A percentile compares a stretch with the other conserved stretches of the same genome.
Conservation (phyloP, 1,140 invertebrate species). For the Caerostris extrusa region DNA sequence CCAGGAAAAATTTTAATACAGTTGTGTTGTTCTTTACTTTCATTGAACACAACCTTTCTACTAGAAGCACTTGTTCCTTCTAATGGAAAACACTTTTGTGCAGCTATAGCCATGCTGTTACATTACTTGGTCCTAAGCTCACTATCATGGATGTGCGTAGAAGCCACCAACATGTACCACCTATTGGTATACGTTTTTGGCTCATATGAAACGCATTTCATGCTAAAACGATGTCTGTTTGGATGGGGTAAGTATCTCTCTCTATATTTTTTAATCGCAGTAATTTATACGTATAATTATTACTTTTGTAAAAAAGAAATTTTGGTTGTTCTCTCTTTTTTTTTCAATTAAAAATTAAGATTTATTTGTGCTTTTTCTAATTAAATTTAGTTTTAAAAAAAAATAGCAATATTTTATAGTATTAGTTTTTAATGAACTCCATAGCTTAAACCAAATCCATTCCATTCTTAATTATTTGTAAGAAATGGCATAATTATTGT, state of each 20-base stretch:
- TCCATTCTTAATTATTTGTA: too few relatives aligned
- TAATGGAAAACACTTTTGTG: slow-evolving; percentile 79
- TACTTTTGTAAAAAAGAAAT: too few relatives aligned
- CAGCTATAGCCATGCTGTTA: slow-evolving; percentile 80
- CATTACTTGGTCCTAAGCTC: slow-evolving; percentile 83
- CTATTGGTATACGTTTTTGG: slow-evolving; percentile 84
- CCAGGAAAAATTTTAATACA: slow-evolving; percentile 84
- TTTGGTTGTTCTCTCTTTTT: too few relatives aligned
- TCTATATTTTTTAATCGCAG: too few relatives aligned
- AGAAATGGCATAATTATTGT: too few relatives aligned
- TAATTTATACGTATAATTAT: too few relatives aligned
- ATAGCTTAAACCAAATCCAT: too few relatives aligned
- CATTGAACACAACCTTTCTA: slow-evolving; percentile 83
- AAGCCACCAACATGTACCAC: slow-evolving; percentile 84
- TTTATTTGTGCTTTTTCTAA: too few relatives aligned
- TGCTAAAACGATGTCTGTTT: slow-evolving; percentile 83
- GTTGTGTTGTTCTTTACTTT: slow-evolving; percentile 83
- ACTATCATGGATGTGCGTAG: slow-evolving; percentile 84
- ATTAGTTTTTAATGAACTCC: too few relatives aligned
- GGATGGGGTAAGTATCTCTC: slow-evolving; percentile 83
- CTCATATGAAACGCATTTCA: slow-evolving; percentile 82
- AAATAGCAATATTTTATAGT: too few relatives aligned
- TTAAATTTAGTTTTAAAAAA: too few relatives aligned
- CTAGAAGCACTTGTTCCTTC: slow-evolving; percentile 72
- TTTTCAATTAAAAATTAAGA: too few relatives aligned